A percentile compares a stretch with the other conserved stretches of the same genome.
Evolutionary conservation across 2,888 invertebrate species (phyloP).

Genomic region (Drosophila macrospina): DNA sequence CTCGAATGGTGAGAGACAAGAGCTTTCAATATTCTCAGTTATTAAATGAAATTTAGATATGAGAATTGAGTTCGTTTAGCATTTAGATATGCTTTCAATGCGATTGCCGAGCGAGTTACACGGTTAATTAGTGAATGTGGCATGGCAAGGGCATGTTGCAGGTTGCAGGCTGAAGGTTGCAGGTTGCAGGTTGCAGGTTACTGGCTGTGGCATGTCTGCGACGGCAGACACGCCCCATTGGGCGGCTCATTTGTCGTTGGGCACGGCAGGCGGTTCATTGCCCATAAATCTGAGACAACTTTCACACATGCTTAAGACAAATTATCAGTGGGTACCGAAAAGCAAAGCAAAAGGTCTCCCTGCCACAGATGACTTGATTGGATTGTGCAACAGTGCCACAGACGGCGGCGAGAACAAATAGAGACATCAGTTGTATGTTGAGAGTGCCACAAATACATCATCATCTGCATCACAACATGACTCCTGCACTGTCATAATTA

Average conservation of each 20-base stretch:
- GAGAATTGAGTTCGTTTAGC: slow-evolving; percentile 9
- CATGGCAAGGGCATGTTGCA: slow-evolving; percentile 52
- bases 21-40: slow-evolving; percentile 31
- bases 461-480: slow-evolving; percentile 73
- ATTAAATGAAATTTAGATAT: slow-evolving; percentile 43
- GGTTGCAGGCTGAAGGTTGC: slow-evolving; percentile 30
- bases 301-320: slow-evolving; percentile 81
- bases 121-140: slow-evolving; percentile 61
- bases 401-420: slow-evolving; percentile 40
- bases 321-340: slow-evolving; percentile 56
- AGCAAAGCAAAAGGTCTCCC: slow-evolving; percentile 32
- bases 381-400: slow-evolving; percentile 47
- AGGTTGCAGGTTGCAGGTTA: too few relatives aligned
- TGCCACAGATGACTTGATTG: slow-evolving; percentile 75
- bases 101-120: slow-evolving; percentile 16
- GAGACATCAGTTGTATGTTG: slow-evolving; percentile 48
- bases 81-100: slow-evolving; percentile 20
- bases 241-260: slow-evolving; percentile 71
- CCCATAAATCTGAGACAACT: slow-evolving; percentile 75
- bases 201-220: slow-evolving; percentile 41
- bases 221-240: slow-evolving; percentile 62
- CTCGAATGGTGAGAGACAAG: slow-evolving; percentile 29
- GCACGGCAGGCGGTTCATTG: slow-evolving; percentile 40
- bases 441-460: slow-evolving; percentile 59
- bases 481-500: slow-evolving; percentile 84